Percentiles rank a stretch among this genome's conserved stretches.
phyloP scores from a whole-genome alignment of 2,113 vertebrate genomes.

The Apeltes quadracus region DNA sequence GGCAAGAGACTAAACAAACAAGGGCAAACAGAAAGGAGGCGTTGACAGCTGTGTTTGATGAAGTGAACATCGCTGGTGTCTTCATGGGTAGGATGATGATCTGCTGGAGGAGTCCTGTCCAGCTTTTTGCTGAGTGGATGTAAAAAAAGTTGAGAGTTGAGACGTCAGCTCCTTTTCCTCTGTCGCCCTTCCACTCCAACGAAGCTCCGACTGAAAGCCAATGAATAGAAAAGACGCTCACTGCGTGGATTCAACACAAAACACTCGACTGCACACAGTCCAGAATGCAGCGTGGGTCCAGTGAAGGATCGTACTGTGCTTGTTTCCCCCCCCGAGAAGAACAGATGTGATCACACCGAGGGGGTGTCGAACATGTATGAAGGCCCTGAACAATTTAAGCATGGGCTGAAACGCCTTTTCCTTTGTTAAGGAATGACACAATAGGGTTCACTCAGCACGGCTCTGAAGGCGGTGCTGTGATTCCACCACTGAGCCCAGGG shows the following conservation, averaged over 20 bases:
- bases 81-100: conserved; percentile 14
- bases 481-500: conserved; percentile 30
- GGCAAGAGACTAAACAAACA: conserved; percentile 4
- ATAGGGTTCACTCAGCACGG: conserved; percentile 36
- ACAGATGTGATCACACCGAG: conserved; percentile 62
- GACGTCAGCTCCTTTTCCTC: neutral
- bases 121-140: conserved; percentile 15
- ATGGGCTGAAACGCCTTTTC: conserved; percentile 40
- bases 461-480: conserved; percentile 29
- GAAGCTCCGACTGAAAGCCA: neutral
- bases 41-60: conserved; percentile 15
- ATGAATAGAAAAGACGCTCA: neutral
- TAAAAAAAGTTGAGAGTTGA: conserved; percentile 3
- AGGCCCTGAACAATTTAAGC: conserved; percentile 48
- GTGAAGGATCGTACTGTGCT: conserved; percentile 18
- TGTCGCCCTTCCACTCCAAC: neutral
- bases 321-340: conserved; percentile 23
- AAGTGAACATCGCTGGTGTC: conserved; percentile 8
- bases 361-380: conserved; percentile 64
- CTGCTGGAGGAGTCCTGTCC: conserved; percentile 5
- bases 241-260: neutral
- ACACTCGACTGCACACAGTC: neutral
- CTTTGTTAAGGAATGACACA: neutral
- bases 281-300: neutral
- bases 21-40: neutral